A percentile compares a stretch with the other conserved stretches of the same genome.
Evolutionary conservation across 2,113 vertebrate species (phyloP).

Genomic region (Dipodomys spectabilis): DNA sequence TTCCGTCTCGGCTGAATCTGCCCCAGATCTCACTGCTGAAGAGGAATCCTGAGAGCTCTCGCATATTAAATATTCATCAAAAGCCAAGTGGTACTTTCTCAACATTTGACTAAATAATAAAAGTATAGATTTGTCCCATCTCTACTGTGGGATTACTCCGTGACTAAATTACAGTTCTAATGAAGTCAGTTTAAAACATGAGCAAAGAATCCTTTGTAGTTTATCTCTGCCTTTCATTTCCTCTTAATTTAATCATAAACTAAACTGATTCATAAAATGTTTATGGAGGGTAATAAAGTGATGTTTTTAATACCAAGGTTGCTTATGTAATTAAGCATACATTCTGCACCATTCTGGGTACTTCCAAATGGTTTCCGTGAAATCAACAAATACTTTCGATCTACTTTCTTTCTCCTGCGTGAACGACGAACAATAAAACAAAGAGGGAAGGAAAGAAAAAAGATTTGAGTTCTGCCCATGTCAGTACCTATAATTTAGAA

Average conservation of each 20-base stretch:
- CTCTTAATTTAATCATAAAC: conserved; percentile 84
- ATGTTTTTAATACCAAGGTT: conserved; percentile 81
- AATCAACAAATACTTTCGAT: conserved; percentile 72
- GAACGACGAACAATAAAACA: conserved; percentile 67
- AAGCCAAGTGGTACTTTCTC: conserved; percentile 63
- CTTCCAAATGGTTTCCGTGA: conserved; percentile 76
- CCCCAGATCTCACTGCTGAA: conserved; percentile 42
- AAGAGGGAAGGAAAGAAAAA: conserved; percentile 25
- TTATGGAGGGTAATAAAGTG: conserved; percentile 82
- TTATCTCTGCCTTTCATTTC: conserved; percentile 75
- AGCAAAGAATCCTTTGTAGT: conserved; percentile 75
- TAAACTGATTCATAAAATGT: conserved; percentile 81
- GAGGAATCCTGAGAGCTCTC: conserved; percentile 44
- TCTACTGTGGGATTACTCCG: conserved; percentile 11
- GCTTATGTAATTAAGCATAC: conserved; percentile 80
- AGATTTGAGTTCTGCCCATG: conserved; percentile 48
- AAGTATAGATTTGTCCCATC: conserved; percentile 57
- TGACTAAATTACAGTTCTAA: conserved; percentile 68
- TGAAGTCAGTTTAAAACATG: conserved; percentile 75
- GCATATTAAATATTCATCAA: conserved; percentile 76
- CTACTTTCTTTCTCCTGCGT: conserved; percentile 76
- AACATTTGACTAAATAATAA: conserved; percentile 75
- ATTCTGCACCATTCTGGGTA: conserved; percentile 74
- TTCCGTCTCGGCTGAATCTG: conserved; percentile 45
- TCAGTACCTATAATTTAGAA: conserved; percentile 71